Percentiles rank a stretch among this genome's conserved stretches.
Evolutionary conservation across 2,797 vertebrate species (phyloP).

Genomic region (Stomatorhinus walkeri): DNA sequence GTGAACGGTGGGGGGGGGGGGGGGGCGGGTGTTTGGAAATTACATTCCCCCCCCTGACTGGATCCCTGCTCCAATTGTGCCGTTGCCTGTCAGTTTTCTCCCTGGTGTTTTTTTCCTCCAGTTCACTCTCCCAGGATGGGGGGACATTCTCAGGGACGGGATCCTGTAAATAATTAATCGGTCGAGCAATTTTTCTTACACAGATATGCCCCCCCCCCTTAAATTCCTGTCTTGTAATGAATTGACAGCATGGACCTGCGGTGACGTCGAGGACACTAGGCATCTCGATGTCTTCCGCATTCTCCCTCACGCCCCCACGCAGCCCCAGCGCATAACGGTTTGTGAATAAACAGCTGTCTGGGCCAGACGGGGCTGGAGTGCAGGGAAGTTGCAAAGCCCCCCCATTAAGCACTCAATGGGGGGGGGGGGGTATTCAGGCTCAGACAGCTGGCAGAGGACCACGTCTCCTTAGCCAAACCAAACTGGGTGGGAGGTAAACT

Average conservation of each 20-base stretch:
- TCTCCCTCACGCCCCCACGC: conserved; percentile 43
- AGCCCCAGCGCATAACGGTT: conserved; percentile 57
- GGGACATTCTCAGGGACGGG: neutral
- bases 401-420: conserved; percentile 59
- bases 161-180: neutral
- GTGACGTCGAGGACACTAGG: neutral
- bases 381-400: conserved; percentile 34
- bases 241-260: neutral
- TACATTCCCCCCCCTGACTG: conserved; percentile 48
- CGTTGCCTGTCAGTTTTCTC: conserved; percentile 37
- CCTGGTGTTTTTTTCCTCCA: conserved; percentile 24
- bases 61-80: conserved; percentile 49
- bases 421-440: conserved; percentile 53
- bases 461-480: conserved; percentile 61
- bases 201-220: neutral
- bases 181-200: neutral
- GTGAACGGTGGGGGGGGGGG: neutral
- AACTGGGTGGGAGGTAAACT: conserved; percentile 63
- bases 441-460: conserved; percentile 66
- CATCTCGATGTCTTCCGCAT: conserved; percentile 13
- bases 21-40: neutral
- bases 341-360: conserved; percentile 65
- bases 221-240: neutral
- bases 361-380: conserved; percentile 46
- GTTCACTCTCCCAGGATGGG: conserved; percentile 7